phyloP scores from a whole-genome alignment of 2,888 invertebrate species.

The Corbicula japonica region DNA sequence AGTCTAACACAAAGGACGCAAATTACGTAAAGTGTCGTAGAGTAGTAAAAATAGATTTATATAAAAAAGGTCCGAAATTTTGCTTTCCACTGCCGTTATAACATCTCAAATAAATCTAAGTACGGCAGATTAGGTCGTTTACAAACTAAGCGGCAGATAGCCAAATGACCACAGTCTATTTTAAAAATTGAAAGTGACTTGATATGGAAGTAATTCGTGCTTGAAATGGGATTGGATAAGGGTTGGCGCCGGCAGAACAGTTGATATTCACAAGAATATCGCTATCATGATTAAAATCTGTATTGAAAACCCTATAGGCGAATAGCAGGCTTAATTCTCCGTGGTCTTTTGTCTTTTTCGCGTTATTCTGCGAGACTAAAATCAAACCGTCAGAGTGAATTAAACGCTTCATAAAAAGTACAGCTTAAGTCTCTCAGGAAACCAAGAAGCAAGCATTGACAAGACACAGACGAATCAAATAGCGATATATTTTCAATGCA shows the following conservation, averaged over 20 bases:
- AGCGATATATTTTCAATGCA: constrained; percentile 62
- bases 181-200: constrained; percentile 15
- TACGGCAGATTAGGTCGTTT: too few species aligned
- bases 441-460: constrained; percentile 52
- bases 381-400: constrained; percentile 62
- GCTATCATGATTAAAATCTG: constrained; percentile 62
- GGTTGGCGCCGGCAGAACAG: constrained; percentile 62
- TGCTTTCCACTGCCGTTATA: too few species aligned
- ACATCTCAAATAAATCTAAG: too few species aligned
- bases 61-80: too few species aligned
- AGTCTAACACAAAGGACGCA: too few species aligned
- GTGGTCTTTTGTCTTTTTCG: constrained; percentile 56
- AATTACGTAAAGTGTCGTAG: too few species aligned
- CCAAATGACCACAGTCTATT: constrained; percentile 7
- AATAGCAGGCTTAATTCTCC: constrained; percentile 58
- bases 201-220: constrained; percentile 38
- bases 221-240: constrained; percentile 58
- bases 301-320: constrained; percentile 61
- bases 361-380: constrained; percentile 42
- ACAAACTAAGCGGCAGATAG: too few species aligned
- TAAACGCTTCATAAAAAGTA: constrained; percentile 58
- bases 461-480: constrained; percentile 47
- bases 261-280: constrained; percentile 50
- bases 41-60: too few species aligned
- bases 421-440: constrained; percentile 36